Conservation (phyloP, 2,113 vertebrate species). For the Corythornis vintsioides region DNA sequence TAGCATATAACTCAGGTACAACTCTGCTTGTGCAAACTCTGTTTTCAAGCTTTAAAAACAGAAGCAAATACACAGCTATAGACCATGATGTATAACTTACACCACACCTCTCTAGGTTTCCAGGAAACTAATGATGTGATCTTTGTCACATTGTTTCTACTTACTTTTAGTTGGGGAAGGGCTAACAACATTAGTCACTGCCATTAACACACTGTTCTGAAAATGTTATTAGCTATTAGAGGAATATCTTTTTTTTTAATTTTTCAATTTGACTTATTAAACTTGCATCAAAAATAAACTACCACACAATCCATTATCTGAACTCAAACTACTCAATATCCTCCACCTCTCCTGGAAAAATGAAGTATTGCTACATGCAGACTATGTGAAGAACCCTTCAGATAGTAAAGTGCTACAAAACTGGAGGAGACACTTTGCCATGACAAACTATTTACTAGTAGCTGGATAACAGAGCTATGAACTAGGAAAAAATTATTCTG, state of each 20-base stretch:
- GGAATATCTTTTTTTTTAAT: conserved; percentile 5
- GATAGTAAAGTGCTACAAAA: not conserved
- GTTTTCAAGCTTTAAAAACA: not conserved
- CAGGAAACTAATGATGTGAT: conserved; percentile 75
- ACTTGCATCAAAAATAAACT: conserved; percentile 27
- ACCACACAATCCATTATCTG: conserved; percentile 1
- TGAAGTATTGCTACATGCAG: not conserved
- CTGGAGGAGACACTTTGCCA: not conserved
- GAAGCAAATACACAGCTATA: conserved; percentile 21
- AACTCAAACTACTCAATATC: not conserved
- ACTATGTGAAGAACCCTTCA: not conserved
- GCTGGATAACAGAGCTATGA: not conserved
- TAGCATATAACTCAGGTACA: not conserved
- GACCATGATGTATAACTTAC: conserved; percentile 70
- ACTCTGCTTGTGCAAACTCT: not conserved
- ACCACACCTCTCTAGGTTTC: conserved; percentile 72
- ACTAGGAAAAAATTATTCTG: not conserved
- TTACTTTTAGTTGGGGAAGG: conserved; percentile 74
- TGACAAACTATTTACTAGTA: not conserved
- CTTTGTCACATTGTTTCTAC: conserved; percentile 71
- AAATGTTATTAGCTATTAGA: conserved; percentile 74
- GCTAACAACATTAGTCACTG: conserved; percentile 77
- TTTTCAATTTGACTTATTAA: conserved; percentile 43
- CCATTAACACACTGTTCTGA: conserved; percentile 68
- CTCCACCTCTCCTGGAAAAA: not conserved